Base-by-base conservation (phyloP, 2,797 vertebrate genomes). In the Halcyon leucocephala region DNA sequence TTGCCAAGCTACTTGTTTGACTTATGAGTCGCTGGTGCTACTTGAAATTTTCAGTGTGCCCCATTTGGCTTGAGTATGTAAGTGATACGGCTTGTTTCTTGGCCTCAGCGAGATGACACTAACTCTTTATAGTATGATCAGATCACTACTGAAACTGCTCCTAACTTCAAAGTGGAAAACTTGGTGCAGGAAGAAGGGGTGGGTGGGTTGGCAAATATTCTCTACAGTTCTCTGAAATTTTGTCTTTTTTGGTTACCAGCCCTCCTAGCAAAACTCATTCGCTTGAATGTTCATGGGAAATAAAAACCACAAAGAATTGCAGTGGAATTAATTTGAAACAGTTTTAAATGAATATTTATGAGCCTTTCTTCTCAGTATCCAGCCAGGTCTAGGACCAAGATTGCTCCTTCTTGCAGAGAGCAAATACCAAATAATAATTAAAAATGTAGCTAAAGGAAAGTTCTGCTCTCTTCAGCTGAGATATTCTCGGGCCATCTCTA, bases 1-100 rank as follows among this genome's bases (percentile, higher is more conserved):
- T 95, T 96, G 95, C 86, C 91, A 90, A 93, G 51, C 37, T 35
- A 72, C 26, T 77, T 78, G n/a, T 89, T 90, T 74, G 58, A 89
- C 57, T 94, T 82, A 57, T 28, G 61, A 86, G 54, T 82, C 76
- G 87, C 35, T 81, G 65, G 39, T 71, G 48, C 26, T 78, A 31
- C 90, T 83, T 82, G 65, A 91, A 85, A 87, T 66, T 12, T 69
- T 26, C 80, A 61, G 35, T 0, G 2, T 81, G 44, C 44, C 71
- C 69, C 31, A 14, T 89, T 58, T 95, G 86, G 33, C 39, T 71
- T n/a, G 52, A 89, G 26, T 18, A 18, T n/a, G 52, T 35, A 77
- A 78, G 84, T 85, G 58, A 92, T 46, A 31, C 39, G n/a, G 35
- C 28, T 10, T 1, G 11, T 54, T 92, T 37, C 41, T 57, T 12